A percentile compares a stretch with the other conserved stretches of the same genome.
Conservation (phyloP, 2,888 invertebrate genomes). For the Chaetoderma sp. region DNA sequence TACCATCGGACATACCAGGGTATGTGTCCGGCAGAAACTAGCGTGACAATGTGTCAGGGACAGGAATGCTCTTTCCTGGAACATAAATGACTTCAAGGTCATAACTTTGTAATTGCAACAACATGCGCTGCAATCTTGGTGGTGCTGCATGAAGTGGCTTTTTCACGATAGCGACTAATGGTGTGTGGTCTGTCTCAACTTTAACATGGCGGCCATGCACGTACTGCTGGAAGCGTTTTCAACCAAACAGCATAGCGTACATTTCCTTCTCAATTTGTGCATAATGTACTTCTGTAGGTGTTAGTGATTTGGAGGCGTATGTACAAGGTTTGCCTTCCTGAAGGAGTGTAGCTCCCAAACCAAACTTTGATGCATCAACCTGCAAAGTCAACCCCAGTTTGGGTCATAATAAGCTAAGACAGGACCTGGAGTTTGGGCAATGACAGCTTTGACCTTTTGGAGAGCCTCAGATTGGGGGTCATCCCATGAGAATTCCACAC, state of each 20-base stretch:
- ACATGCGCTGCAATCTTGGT: background rate
- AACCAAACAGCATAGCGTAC: conserved; percentile 10
- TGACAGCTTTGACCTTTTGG: conserved; percentile 10
- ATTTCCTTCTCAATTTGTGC: conserved; percentile 27
- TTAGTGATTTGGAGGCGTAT: conserved; percentile 16
- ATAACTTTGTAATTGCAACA: background rate
- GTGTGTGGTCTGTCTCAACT: conserved; percentile 18
- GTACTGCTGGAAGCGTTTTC: conserved; percentile 23
- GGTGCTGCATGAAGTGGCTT: background rate
- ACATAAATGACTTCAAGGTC: no score
- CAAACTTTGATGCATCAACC: background rate
- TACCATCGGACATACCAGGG: no score
- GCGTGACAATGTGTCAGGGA: no score
- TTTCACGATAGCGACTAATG: conserved; percentile 7
- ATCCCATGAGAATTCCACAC: conserved; percentile 17
- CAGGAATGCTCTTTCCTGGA: no score
- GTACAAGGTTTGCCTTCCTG: conserved; percentile 10
- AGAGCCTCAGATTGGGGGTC: conserved; percentile 18
- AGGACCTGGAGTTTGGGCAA: conserved; percentile 23
- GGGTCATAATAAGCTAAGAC: conserved; percentile 34
- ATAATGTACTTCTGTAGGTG: conserved; percentile 18
- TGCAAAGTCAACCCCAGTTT: background rate
- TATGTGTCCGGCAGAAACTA: no score
- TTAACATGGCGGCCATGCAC: conserved; percentile 19
- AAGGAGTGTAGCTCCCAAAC: background rate